phyloP scores from a whole-genome alignment of 2,113 vertebrate species.

The Helogale parvula region DNA sequence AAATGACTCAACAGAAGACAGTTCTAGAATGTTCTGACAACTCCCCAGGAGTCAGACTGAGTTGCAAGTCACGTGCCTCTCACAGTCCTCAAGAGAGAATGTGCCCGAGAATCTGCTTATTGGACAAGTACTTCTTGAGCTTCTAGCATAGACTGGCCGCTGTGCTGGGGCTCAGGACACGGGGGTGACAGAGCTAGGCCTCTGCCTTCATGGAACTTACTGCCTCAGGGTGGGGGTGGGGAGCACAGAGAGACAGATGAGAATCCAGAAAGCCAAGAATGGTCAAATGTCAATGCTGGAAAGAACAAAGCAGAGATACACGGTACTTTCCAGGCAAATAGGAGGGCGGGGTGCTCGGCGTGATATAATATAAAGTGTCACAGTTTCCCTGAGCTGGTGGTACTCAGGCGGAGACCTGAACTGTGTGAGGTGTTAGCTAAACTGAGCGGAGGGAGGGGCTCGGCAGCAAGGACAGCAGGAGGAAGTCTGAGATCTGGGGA shows the following conservation, averaged over 20 bases:
- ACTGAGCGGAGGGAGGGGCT: too few relatives aligned
- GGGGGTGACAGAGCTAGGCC: not conserved
- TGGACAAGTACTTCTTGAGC: not conserved
- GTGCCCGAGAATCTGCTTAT: not conserved
- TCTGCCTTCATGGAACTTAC: not conserved
- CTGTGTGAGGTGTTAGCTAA: not conserved
- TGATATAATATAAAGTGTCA: not conserved
- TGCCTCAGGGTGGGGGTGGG: not conserved
- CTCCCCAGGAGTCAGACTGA: not conserved
- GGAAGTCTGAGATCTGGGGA: not conserved
- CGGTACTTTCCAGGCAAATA: not conserved
- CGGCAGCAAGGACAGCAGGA: accelerated
- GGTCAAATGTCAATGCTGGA: not conserved
- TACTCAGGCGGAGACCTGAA: not conserved
- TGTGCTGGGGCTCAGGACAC: accelerated
- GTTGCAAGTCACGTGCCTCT: accelerated
- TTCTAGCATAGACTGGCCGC: accelerated
- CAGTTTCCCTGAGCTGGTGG: not conserved
- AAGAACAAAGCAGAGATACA: not conserved
- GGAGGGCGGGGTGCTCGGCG: not conserved
- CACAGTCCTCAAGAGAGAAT: not conserved
- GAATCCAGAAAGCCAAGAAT: not conserved
- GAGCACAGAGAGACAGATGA: accelerated
- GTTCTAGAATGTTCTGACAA: not conserved
- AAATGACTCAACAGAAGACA: not conserved